Conservation (phyloP, 2,113 vertebrate genomes). For the Elachura formosa region DNA sequence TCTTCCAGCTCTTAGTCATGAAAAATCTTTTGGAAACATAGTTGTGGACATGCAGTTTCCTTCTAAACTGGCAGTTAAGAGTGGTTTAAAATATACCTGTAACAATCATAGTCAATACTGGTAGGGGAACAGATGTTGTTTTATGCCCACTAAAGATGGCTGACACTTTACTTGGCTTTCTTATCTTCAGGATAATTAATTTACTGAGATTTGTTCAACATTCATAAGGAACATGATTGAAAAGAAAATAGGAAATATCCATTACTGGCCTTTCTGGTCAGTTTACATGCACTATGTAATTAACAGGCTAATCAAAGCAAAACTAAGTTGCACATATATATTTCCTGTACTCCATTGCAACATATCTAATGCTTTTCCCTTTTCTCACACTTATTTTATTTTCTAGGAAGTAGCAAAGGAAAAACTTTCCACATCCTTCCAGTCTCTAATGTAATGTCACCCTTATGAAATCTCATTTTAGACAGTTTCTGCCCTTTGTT, state of each 20-base stretch:
- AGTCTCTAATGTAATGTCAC: not conserved
- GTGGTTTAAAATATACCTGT: not conserved
- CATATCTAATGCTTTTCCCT: not conserved
- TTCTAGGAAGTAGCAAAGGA: not conserved
- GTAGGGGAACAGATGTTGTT: not conserved
- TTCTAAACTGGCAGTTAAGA: not conserved
- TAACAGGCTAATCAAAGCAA: not conserved
- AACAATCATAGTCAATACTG: not conserved
- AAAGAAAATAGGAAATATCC: not conserved
- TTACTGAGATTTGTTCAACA: not conserved
- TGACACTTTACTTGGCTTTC: not conserved
- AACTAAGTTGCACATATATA: not conserved
- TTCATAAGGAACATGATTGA: not conserved
- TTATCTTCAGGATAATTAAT: not conserved
- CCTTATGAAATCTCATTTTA: not conserved
- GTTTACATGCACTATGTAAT: not conserved
- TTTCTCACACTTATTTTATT: not conserved
- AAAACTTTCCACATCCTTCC: not conserved
- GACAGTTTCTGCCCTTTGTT: not conserved
- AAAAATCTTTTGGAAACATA: not conserved
- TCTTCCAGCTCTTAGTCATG: not conserved
- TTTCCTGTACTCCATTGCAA: not conserved
- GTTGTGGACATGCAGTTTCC: not conserved
- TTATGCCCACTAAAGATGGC: not conserved
- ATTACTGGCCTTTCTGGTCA: not conserved